Conservation (phyloP, 2,888 invertebrate species). For the Drosophila paramelanica region DNA sequence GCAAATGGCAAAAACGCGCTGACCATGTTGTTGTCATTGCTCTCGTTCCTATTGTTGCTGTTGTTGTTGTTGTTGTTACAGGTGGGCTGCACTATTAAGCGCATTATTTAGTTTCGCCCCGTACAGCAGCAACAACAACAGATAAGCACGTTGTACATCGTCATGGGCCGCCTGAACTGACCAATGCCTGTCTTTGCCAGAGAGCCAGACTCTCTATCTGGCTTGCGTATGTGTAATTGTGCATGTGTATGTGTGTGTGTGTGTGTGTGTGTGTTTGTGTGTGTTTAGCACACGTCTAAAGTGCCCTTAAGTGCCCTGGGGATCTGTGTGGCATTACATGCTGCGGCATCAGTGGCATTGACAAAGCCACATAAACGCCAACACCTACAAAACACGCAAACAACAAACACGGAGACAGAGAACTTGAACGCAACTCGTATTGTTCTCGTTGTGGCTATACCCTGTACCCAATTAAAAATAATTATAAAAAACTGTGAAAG, state of each 20-base stretch:
- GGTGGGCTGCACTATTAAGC: slow-evolving; percentile 77
- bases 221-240: slow-evolving; percentile 16
- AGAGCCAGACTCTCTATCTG: slow-evolving; percentile 22
- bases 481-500: no score
- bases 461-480: slow-evolving; percentile 3
- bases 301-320: slow-evolving; percentile 78
- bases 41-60: slow-evolving; percentile 23
- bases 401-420: slow-evolving; percentile 44
- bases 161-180: slow-evolving; percentile 62
- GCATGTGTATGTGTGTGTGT: slow-evolving; percentile 20
- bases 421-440: slow-evolving; percentile 3
- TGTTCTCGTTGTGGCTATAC: slow-evolving; percentile 22
- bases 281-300: slow-evolving; percentile 64
- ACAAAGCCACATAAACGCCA: slow-evolving; percentile 79
- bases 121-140: slow-evolving; percentile 41
- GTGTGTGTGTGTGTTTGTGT: slow-evolving; percentile 26
- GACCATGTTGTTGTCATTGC: slow-evolving; percentile 32
- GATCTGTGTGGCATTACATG: slow-evolving; percentile 64
- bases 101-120: slow-evolving; percentile 71
- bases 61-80: slow-evolving; percentile 28
- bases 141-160: slow-evolving; percentile 71
- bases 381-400: slow-evolving; percentile 79
- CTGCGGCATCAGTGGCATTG: slow-evolving; percentile 59
- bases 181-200: slow-evolving; percentile 51
- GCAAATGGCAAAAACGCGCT: slow-evolving; percentile 68